A percentile compares a stretch with the other conserved stretches of the same genome.
Conservation (phyloP, 2,113 vertebrate species). For the Benitochromis conjunctus region DNA sequence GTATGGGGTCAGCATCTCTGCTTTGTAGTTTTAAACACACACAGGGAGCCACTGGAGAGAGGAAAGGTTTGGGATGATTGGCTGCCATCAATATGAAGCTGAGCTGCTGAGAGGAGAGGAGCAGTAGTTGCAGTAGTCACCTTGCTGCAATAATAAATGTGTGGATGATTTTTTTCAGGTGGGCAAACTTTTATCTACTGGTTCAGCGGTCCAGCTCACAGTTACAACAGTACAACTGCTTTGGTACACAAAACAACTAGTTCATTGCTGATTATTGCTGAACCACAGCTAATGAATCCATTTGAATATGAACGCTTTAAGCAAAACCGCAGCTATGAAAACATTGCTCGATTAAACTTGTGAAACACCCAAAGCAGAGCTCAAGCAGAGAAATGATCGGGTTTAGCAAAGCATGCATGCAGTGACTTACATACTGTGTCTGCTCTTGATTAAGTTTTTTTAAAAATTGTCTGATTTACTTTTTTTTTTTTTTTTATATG, state of each 20-base stretch:
- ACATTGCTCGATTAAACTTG: neutral
- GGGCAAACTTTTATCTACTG: neutral
- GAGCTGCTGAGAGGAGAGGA: no score
- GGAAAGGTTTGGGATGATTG: no score
- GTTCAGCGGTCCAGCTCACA: neutral
- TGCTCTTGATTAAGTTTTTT: neutral
- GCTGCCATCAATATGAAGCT: no score
- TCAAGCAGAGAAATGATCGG: neutral
- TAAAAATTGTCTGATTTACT: neutral
- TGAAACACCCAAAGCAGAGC: neutral
- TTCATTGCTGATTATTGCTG: neutral
- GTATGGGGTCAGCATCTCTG: neutral
- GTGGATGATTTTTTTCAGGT: neutral
- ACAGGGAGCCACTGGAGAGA: neutral
- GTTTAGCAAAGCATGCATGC: neutral
- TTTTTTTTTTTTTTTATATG: neutral
- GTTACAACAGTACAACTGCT: neutral
- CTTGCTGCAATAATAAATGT: neutral
- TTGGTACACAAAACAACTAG: neutral
- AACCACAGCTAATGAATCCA: neutral
- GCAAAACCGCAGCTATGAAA: neutral
- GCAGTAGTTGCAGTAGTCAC: neutral
- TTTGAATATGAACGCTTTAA: neutral
- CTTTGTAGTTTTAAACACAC: neutral
- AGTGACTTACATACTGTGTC: neutral